These are phyloP conservation scores for Trachemys scripta DNA, from an alignment of 2,113 vertebrate genomes.

Conservation along the genomic window DNA sequence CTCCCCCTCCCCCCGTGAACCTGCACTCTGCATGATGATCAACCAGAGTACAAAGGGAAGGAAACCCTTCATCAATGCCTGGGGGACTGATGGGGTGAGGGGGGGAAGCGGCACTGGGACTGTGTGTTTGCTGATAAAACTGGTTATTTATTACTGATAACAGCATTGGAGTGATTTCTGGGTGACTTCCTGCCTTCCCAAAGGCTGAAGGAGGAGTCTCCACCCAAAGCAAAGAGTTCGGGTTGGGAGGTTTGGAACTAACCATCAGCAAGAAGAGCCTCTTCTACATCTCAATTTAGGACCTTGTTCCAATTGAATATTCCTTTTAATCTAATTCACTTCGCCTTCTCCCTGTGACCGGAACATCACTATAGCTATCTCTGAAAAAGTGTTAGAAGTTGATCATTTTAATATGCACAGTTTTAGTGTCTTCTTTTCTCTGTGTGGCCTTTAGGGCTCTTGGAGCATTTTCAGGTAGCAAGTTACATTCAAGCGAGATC, in stretches of 20 bases:
- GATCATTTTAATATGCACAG: neutral
- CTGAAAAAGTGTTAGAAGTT: neutral
- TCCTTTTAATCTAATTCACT: neutral
- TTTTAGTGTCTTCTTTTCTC: neutral
- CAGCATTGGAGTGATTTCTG: neutral
- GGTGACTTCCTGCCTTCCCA: neutral
- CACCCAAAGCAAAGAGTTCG: neutral
- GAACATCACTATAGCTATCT: neutral
- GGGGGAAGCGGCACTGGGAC: neutral
- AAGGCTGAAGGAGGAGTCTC: neutral
- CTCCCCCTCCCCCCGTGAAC: neutral
- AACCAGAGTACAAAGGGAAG: neutral
- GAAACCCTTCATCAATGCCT: neutral
- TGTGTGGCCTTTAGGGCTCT: neutral
- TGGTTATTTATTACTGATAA: neutral
- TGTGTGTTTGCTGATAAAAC: neutral
- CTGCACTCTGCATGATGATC: neutral
- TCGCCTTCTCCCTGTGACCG: neutral
- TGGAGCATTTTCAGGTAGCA: neutral
- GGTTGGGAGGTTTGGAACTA: neutral
- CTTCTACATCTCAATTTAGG: neutral
- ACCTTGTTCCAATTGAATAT: neutral
- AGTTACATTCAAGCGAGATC: neutral
- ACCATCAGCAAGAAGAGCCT: neutral
- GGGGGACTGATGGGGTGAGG: neutral